Percentiles rank a stretch among this genome's conserved stretches.
phyloP scores from a whole-genome alignment of 37 sponge, comb jelly and placozoan genomes.

The Haliclona indistincta region DNA sequence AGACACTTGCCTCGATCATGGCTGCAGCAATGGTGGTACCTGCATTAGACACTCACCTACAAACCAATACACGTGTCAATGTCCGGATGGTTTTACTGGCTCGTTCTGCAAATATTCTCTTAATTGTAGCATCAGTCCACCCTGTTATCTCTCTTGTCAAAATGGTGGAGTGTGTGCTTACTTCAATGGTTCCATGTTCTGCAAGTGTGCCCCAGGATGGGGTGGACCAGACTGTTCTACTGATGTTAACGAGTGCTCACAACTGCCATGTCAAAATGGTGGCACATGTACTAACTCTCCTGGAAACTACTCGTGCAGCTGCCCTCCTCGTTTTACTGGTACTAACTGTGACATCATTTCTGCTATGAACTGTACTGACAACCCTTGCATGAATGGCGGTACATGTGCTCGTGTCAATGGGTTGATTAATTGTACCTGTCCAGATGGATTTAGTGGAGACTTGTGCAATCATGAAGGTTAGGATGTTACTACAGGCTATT shows the following conservation, averaged over 20 bases:
- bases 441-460: neutral
- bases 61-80: no score
- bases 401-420: neutral
- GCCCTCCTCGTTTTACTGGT: slow-evolving; percentile 38
- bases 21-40: slow-evolving; percentile 24
- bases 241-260: neutral
- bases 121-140: neutral
- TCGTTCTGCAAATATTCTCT: neutral
- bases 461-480: neutral
- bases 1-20: neutral
- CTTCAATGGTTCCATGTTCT: neutral
- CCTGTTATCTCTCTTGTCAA: neutral
- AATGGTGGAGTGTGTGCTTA: neutral
- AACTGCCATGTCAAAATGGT: slow-evolving; percentile 17
- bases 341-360: slow-evolving; percentile 21
- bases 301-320: slow-evolving; percentile 18
- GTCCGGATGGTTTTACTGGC: neutral
- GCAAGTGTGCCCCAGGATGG: slow-evolving; percentile 6
- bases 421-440: no score
- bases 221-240: neutral
- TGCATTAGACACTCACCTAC: neutral
- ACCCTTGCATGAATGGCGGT: neutral
- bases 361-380: slow-evolving; percentile 8
- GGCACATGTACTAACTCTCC: slow-evolving; percentile 5
- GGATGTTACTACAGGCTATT: no score